Conservation (phyloP, 2,797 vertebrate species). For the Gila robusta region DNA sequence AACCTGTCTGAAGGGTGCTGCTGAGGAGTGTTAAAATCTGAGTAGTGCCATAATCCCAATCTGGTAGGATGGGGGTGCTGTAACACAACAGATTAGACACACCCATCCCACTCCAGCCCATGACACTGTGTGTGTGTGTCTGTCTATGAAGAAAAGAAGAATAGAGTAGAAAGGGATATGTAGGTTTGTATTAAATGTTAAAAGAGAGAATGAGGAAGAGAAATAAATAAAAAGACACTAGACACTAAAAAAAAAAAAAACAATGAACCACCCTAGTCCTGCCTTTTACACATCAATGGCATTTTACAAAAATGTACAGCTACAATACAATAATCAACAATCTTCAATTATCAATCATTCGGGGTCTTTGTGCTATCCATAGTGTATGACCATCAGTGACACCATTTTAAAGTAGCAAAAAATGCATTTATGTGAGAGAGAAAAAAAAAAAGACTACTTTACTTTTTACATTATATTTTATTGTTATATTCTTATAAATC, state of each 20-base stretch:
- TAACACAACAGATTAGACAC: background rate
- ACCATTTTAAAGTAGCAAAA: background rate
- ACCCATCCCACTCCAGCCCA: conserved; percentile 2
- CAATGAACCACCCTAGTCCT: background rate
- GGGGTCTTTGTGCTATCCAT: background rate
- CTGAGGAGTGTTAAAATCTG: background rate
- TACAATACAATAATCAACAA: background rate
- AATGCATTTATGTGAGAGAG: background rate
- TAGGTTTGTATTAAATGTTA: background rate
- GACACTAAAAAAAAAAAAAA: background rate
- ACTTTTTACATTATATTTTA: background rate
- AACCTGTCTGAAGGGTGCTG: background rate
- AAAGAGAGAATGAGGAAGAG: background rate
- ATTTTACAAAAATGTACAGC: background rate
- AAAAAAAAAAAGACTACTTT: background rate
- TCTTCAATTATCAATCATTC: background rate
- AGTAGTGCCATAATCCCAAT: conserved; percentile 2
- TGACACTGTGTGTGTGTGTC: background rate
- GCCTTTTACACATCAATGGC: background rate
- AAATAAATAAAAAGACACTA: background rate
- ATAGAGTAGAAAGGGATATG: too few relatives aligned
- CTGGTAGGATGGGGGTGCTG: background rate
- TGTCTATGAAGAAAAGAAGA: background rate
- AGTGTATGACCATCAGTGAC: background rate
- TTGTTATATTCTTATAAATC: background rate